Conservation (phyloP, 2,888 invertebrate genomes). For the Drosophila niveifrons region DNA sequence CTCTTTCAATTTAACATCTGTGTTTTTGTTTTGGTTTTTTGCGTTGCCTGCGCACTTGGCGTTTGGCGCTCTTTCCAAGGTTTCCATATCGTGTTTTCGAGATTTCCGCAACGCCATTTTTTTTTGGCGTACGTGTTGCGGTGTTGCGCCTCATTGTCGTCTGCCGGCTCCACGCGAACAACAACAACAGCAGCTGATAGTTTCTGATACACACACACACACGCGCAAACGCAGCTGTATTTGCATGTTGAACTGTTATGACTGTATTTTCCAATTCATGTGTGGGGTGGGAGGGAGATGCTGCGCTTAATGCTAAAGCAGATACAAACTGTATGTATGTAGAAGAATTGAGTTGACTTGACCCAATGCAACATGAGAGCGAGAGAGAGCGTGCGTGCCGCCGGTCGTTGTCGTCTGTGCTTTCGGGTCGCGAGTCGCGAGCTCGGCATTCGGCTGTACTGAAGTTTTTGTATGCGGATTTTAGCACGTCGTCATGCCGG, state of each 20-base stretch:
- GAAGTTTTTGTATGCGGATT: constrained; percentile 61
- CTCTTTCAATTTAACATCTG: constrained; percentile 29
- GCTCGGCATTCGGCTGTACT: constrained; percentile 2
- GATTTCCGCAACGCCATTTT: constrained; percentile 77
- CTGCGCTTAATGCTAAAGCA: constrained; percentile 16
- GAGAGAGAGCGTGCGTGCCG: constrained; percentile 25
- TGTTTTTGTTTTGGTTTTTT: constrained; percentile 28
- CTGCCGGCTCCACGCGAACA: constrained; percentile 28
- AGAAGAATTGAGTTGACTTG: constrained; percentile 16
- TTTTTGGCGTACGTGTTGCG: constrained; percentile 72
- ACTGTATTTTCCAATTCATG: constrained; percentile 35
- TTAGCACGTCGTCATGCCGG: constrained; percentile 60
- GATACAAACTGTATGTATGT: too few relatives aligned
- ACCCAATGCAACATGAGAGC: constrained; percentile 19
- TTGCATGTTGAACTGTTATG: constrained; percentile 7
- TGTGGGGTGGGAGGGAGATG: background rate
- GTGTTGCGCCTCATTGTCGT: constrained; percentile 62
- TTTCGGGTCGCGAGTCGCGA: background rate
- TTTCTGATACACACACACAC: constrained; percentile 20
- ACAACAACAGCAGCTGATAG: constrained; percentile 21
- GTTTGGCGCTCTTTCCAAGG: constrained; percentile 58
- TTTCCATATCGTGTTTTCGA: constrained; percentile 45
- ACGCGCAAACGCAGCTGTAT: constrained; percentile 1
- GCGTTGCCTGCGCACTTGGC: constrained; percentile 22
- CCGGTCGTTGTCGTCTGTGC: constrained; percentile 15